Evolutionary conservation across 2,797 vertebrate genomes (phyloP).

Genomic region (Chelon auratus): DNA sequence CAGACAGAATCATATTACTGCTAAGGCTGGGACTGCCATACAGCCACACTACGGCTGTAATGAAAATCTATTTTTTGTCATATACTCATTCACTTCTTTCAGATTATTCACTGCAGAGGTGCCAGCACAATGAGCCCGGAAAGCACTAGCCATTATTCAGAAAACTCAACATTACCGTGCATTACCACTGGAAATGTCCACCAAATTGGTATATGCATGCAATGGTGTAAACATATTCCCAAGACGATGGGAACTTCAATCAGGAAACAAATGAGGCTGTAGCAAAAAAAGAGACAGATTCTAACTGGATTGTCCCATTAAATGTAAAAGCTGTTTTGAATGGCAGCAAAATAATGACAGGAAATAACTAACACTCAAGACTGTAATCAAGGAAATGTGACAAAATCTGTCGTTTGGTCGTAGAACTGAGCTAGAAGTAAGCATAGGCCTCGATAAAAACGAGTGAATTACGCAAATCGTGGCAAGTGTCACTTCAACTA

Average conservation of each 20-base stretch:
- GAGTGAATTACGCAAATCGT: background rate
- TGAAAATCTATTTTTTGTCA: background rate
- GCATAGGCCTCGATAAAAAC: too few species aligned
- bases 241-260: conserved; percentile 2
- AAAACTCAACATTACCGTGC: background rate
- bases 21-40: background rate
- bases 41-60: background rate
- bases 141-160: background rate
- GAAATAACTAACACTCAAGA: background rate
- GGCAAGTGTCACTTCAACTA: background rate
- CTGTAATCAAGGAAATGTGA: background rate
- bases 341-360: background rate
- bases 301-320: background rate
- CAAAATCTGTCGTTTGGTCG: background rate
- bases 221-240: conserved; percentile 6
- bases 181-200: conserved; percentile 12
- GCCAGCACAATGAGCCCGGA: background rate
- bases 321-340: background rate
- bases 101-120: background rate
- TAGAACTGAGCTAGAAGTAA: too few species aligned
- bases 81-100: background rate
- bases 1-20: background rate
- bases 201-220: conserved; percentile 24
- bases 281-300: background rate
- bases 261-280: background rate